These are phyloP conservation scores for Myotis lucifugus DNA, from an alignment of 2,113 vertebrate genomes.

Conservation along the genomic window DNA sequence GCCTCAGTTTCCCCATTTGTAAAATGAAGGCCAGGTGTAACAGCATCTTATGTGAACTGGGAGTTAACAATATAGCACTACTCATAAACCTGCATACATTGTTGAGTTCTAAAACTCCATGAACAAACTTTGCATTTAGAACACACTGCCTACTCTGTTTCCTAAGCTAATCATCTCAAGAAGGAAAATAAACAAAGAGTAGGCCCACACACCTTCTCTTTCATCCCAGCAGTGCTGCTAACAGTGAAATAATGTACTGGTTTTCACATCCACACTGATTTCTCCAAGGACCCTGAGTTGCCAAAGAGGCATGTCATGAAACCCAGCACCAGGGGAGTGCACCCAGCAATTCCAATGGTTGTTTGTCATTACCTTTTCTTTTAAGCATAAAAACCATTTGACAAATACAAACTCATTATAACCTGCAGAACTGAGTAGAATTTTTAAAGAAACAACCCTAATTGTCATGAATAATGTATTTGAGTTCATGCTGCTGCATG, in stretches of 20 bases:
- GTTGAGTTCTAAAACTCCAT: not conserved
- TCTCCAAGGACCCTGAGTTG: slow-evolving; percentile 50
- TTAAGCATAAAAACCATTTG: slow-evolving; percentile 76
- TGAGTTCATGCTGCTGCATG: slow-evolving; percentile 63
- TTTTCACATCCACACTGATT: slow-evolving; percentile 71
- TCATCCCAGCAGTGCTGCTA: slow-evolving; percentile 66
- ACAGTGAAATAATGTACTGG: slow-evolving; percentile 63
- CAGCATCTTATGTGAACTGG: not conserved
- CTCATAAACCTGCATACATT: not conserved
- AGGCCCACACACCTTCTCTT: slow-evolving; percentile 45
- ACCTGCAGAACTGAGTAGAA: slow-evolving; percentile 65
- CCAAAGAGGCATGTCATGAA: slow-evolving; percentile 57
- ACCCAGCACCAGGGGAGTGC: slow-evolving; percentile 36
- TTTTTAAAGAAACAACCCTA: slow-evolving; percentile 65
- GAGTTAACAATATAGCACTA: not conserved
- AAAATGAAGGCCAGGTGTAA: not conserved
- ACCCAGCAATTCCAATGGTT: slow-evolving; percentile 59
- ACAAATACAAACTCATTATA: slow-evolving; percentile 79
- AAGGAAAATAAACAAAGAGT: slow-evolving; percentile 62
- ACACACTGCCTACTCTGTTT: slow-evolving; percentile 42
- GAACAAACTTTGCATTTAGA: slow-evolving; percentile 35
- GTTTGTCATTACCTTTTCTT: slow-evolving; percentile 79
- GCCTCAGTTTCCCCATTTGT: not conserved
- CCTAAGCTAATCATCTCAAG: not conserved
- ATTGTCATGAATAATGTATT: slow-evolving; percentile 68